Percentiles rank a stretch among this genome's conserved stretches.
Evolutionary conservation across 2,113 vertebrate species (phyloP).

Genomic region (Spermophilus dauricus): DNA sequence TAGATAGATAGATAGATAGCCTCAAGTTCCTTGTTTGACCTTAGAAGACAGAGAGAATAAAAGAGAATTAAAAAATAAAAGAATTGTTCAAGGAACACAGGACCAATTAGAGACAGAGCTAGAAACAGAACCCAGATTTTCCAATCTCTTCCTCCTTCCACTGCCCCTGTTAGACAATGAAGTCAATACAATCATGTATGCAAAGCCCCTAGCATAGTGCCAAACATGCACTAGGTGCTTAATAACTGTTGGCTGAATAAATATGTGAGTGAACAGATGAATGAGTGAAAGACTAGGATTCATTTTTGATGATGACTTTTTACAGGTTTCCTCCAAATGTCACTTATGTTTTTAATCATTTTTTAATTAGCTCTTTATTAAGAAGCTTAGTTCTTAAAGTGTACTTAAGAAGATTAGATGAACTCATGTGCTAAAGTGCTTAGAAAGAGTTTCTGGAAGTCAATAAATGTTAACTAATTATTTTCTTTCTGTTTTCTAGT

Average conservation of each 20-base stretch:
- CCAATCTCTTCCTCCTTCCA: not conserved
- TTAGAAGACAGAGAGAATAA: not conserved
- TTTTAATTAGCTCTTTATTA: constrained; percentile 47
- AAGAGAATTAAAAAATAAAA: not conserved
- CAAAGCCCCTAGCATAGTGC: not conserved
- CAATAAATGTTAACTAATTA: constrained; percentile 36
- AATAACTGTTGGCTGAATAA: not conserved
- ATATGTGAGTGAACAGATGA: not conserved
- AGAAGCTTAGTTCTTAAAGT: constrained; percentile 43
- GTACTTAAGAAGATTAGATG: constrained; percentile 36
- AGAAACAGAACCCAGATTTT: not conserved
- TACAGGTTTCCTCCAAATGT: not conserved
- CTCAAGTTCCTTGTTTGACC: not conserved
- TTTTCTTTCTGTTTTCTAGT: constrained; percentile 41
- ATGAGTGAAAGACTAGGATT: not conserved
- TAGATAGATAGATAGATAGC: too few relatives aligned
- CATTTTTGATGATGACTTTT: not conserved
- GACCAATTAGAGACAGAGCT: not conserved
- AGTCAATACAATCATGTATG: not conserved
- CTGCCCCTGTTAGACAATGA: not conserved
- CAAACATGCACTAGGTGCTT: not conserved
- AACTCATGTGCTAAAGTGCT: not conserved
- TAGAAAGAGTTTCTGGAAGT: constrained; percentile 2
- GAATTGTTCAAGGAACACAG: not conserved
- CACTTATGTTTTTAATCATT: not conserved